A percentile compares a stretch with the other conserved stretches of the same genome.
These are phyloP conservation scores for Phalacrocorax carbo DNA, from an alignment of 2,113 vertebrate species.

Conservation along the genomic window DNA sequence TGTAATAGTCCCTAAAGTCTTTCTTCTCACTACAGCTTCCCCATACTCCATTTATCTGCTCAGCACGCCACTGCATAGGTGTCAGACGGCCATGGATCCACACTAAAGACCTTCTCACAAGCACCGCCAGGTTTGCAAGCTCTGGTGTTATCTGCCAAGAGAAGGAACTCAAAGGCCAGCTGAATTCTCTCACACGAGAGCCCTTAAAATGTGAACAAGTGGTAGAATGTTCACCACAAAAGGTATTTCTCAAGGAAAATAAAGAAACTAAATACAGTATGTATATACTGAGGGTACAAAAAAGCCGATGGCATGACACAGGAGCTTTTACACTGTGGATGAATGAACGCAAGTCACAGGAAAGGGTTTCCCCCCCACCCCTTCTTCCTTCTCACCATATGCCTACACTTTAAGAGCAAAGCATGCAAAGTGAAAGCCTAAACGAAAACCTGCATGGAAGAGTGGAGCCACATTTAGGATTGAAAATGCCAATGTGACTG, in stretches of 20 bases:
- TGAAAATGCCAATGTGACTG: not conserved
- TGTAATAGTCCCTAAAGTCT: not conserved
- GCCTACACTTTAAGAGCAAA: not conserved
- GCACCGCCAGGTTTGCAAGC: conserved; percentile 2
- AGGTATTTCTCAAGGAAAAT: not conserved
- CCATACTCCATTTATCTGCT: not conserved
- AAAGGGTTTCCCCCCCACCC: not conserved
- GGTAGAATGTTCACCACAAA: not conserved
- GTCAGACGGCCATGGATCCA: not conserved
- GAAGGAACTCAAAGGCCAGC: conserved; percentile 9
- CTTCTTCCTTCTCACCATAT: not conserved
- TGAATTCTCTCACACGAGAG: not conserved
- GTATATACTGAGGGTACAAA: not conserved
- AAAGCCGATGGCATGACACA: not conserved
- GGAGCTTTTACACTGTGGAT: not conserved
- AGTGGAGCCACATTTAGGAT: not conserved
- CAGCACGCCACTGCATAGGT: not conserved
- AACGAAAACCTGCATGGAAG: not conserved
- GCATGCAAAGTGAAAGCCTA: not conserved
- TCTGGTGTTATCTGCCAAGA: conserved; percentile 14
- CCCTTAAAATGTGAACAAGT: not conserved
- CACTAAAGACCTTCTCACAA: conserved; percentile 22
- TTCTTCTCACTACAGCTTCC: not conserved
- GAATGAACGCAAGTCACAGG: not conserved
- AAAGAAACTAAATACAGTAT: not conserved